Base-by-base conservation (phyloP, 2,888 invertebrate genomes). In the Xestobium rufovillosum region DNA sequence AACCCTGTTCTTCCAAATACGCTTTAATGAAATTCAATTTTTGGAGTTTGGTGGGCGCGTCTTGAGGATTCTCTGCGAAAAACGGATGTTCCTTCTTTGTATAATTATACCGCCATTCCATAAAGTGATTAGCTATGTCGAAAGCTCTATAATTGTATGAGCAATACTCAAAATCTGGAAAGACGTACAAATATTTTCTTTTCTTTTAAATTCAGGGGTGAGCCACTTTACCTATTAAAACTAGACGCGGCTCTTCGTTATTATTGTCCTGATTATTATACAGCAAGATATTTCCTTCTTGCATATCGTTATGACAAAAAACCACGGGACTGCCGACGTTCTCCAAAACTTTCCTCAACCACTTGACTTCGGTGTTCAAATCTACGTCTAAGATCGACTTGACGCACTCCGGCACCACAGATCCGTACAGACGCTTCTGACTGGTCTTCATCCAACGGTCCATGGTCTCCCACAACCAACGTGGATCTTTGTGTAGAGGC, bases 281-380 rank as follows among this genome's bases (percentile, higher is more conserved):
- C 27, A 68, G 66, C n/a, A 80, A 61, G 49, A 80, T 78, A 59
- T 78, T 75, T 65, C 89, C 94, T 70, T 92, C 92, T 61, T 95
- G 94, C 69, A 94, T 71, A 57, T 95, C 95, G 60, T 95, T 95
- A 63, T 95, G 95, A 50, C 90, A 91, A 66, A 95, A 95, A 0
- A 89, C 82, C 0, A 94, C 90, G 0, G 90, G 87, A 26, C 85
- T 87, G 1, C 73, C 68, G 1, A 75, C 70, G 0, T 66, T 59
- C 0, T 73, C 70, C 3, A 80, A 58, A 34, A 72, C 70, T 42
- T 73, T 71, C 66, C 73, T 79, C 19, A 89, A 56, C 84, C 84
- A 87, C 9, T 72, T 69, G 1, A 78, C 65, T 61, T 89, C 88
- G 19, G 72, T 68, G 2, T 73, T 71, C 35, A 83, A 73, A 54